These are phyloP conservation scores for Diprion similis DNA, from an alignment of 1,140 invertebrate species.

Conservation along the genomic window DNA sequence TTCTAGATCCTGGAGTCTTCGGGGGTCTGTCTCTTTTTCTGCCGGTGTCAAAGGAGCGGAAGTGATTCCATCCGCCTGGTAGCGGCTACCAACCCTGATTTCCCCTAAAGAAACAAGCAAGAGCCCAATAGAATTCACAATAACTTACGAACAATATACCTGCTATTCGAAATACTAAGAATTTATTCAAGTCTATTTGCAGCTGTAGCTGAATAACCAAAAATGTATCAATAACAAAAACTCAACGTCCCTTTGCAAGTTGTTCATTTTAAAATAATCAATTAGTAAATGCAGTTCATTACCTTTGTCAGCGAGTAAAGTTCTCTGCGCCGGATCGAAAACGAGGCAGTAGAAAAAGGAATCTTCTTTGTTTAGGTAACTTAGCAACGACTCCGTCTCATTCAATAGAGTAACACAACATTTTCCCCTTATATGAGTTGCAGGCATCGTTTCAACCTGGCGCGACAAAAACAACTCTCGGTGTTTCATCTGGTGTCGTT, in stretches of 20 bases:
- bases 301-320: constrained; percentile 97
- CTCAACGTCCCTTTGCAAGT: not conserved
- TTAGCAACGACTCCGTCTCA: constrained; percentile 94
- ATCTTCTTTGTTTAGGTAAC: constrained; percentile 98
- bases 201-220: too few relatives aligned
- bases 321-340: constrained; percentile 98
- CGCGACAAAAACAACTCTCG: constrained; percentile 97
- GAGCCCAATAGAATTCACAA: not conserved
- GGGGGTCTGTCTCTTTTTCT: constrained; percentile 73
- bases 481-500: constrained; percentile 95
- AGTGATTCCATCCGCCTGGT: constrained; percentile 84
- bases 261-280: constrained; percentile 1
- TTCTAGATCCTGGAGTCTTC: constrained; percentile 84
- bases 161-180: too few relatives aligned
- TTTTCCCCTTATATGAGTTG: constrained; percentile 98
- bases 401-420: constrained; percentile 98
- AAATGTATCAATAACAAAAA: too few relatives aligned
- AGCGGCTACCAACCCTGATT: constrained; percentile 91
- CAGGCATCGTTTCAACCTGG: constrained; percentile 97
- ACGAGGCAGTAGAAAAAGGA: constrained; percentile 99
- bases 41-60: constrained; percentile 57
- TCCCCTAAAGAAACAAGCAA: constrained; percentile 45
- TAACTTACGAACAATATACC: too few relatives aligned
- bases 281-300: constrained; percentile 65
- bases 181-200: too few relatives aligned